Evolutionary conservation across 64 coral and sea anemone species (phyloP), one percentile per base, ranked within the genome.

Genomic region (Hydrozoanthus tunicans): DNA sequence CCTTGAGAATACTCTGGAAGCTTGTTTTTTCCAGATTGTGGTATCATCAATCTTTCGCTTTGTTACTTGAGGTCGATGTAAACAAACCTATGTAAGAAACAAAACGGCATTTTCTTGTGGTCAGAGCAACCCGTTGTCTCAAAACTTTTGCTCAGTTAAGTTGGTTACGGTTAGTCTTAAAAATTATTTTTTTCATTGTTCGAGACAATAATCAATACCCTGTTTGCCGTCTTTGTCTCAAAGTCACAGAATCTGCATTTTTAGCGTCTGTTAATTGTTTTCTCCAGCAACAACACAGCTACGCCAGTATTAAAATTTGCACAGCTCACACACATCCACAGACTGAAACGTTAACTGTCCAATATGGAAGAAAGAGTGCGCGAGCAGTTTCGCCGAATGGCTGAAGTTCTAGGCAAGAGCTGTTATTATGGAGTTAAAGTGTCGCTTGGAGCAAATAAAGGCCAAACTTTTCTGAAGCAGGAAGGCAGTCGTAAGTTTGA

Each of bases 351-450:
- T 27, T 14, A 12, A 11, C 13, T 53, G 3, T 53, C 27, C 72
- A 76, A 11, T 43, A 88, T 88, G 84, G 84, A 88, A n/a, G 56
- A 59, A 54, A 88, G 52, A 88, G 32, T 88, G 58, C 84, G 84
- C 24, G 84, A 88, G 69, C 84, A 88, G 23, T 88, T 88, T 74
- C 68, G 56, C 68, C 84, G 84, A 15, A 88, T 88, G 84, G 56
- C 84, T 7, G 12, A 59, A 0, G 84, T 56, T 59, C 23, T 88
- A 6, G 84, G 84, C 8, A 10, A 73, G 3, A 70, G 84, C 25
- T 88, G 55, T 52, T 88, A 88, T 62, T 26, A 88, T 6, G 84
- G 84, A 3, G 6, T 88, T 3, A 88, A 73, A 88, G 84, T 88
- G 3, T 88, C 84, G 3, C 84, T 88, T 2, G 55, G 69, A 32